A percentile compares a stretch with the other conserved stretches of the same genome.
phyloP scores from a whole-genome alignment of 2,113 vertebrate species.

The Crotalus helleri region DNA sequence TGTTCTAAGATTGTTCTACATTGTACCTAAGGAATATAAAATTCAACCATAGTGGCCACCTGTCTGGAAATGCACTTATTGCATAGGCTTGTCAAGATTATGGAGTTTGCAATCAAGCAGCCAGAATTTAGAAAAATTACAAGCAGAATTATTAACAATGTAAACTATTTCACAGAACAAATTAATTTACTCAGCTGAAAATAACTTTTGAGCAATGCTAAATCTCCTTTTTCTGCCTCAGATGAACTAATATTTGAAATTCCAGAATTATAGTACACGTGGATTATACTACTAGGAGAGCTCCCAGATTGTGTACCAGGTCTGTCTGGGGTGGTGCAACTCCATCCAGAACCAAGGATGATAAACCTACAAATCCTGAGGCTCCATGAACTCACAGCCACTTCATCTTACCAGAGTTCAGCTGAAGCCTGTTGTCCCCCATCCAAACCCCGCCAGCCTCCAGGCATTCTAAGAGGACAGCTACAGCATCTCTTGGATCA shows the following conservation, averaged over 20 bases:
- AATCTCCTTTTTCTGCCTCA: neutral
- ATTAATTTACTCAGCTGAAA: neutral
- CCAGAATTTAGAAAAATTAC: neutral
- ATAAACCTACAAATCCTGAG: neutral
- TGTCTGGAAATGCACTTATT: neutral
- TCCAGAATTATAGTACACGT: neutral
- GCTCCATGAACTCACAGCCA: neutral
- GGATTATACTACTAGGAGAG: neutral
- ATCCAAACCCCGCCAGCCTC: neutral
- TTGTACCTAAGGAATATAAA: neutral
- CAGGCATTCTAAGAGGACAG: neutral
- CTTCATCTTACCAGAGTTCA: neutral
- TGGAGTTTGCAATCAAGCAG: neutral
- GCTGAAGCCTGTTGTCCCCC: neutral
- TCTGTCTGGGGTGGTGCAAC: neutral
- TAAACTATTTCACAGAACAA: neutral
- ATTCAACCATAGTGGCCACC: neutral
- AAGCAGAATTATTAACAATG: neutral
- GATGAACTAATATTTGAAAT: neutral
- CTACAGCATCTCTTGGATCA: neutral
- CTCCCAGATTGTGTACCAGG: neutral
- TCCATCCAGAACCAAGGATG: neutral
- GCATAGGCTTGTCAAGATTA: neutral
- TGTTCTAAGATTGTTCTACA: neutral
- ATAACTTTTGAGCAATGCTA: neutral